phyloP scores from a whole-genome alignment of 2,888 invertebrate genomes.

The Eristalinus aeneus region DNA sequence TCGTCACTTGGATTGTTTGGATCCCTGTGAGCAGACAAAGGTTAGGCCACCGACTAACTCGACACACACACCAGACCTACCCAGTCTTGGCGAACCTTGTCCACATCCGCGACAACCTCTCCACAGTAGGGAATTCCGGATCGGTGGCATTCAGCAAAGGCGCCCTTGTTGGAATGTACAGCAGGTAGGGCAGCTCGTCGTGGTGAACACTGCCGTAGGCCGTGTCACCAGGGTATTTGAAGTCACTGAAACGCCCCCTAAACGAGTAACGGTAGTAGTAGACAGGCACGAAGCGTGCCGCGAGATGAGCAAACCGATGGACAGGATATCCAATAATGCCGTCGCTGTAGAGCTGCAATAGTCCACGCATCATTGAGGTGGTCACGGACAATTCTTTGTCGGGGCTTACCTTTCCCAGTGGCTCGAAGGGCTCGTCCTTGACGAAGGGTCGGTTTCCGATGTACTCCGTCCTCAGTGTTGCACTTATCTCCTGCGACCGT shows the following conservation, averaged over 20 bases:
- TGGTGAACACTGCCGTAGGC: slow-evolving; percentile 81
- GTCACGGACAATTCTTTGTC: not conserved
- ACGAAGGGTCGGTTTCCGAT: slow-evolving; percentile 65
- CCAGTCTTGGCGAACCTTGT: slow-evolving; percentile 78
- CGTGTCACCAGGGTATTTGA: slow-evolving; percentile 80
- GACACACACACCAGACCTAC: slow-evolving; percentile 63
- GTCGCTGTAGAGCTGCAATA: slow-evolving; percentile 82
- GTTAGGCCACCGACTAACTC: not conserved
- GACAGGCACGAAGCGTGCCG: slow-evolving; percentile 82
- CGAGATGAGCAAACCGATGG: slow-evolving; percentile 83
- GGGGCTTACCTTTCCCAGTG: slow-evolving; percentile 61
- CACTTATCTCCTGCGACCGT: slow-evolving; percentile 76
- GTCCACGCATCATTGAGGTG: not conserved
- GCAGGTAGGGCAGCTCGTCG: slow-evolving; percentile 81
- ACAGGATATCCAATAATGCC: slow-evolving; percentile 82
- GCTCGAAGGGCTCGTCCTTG: slow-evolving; percentile 72
- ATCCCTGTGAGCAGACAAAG: slow-evolving; percentile 71
- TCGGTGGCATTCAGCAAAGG: slow-evolving; percentile 77
- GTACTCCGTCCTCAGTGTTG: slow-evolving; percentile 72
- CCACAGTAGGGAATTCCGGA: slow-evolving; percentile 80
- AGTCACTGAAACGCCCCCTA: slow-evolving; percentile 83
- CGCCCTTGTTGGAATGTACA: slow-evolving; percentile 75
- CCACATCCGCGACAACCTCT: slow-evolving; percentile 80
- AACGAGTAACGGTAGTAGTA: slow-evolving; percentile 84
- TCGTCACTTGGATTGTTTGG: slow-evolving; percentile 76